Percentiles rank a stretch among this genome's conserved stretches.
phyloP scores from a whole-genome alignment of 2,113 vertebrate genomes.

The Stegastes partitus region DNA sequence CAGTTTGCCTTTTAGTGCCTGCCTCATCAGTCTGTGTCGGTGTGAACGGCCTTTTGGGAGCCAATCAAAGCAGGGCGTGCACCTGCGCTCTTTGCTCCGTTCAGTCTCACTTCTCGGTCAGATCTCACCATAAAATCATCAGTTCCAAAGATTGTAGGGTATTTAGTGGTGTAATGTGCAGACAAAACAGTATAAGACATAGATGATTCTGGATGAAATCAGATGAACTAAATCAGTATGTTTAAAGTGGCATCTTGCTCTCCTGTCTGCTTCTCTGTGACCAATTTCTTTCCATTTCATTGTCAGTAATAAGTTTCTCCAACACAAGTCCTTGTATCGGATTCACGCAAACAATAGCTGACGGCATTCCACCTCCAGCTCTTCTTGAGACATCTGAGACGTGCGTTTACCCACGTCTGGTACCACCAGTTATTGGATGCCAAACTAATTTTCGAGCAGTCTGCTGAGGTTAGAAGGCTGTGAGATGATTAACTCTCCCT shows the following conservation, averaged over 20 bases:
- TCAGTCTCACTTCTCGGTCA: conserved; percentile 12
- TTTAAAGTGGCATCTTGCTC: not conserved
- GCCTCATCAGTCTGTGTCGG: conserved; percentile 36
- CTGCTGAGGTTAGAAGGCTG: conserved; percentile 65
- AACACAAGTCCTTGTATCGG: conserved; percentile 17
- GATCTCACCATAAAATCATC: not conserved
- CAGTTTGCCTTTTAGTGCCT: conserved; percentile 25
- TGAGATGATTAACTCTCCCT: conserved; percentile 82
- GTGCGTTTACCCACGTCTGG: conserved; percentile 67
- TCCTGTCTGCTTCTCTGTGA: conserved; percentile 1
- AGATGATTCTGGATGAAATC: not conserved
- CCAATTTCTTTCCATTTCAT: not conserved
- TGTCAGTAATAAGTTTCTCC: not conserved
- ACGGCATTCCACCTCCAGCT: conserved; percentile 43
- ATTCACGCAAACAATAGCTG: conserved; percentile 41
- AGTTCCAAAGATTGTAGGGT: not conserved
- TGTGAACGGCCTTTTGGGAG: conserved; percentile 66
- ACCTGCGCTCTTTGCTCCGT: conserved; percentile 68
- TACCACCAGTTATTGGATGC: conserved; percentile 75
- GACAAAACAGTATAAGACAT: not conserved
- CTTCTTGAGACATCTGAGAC: conserved; percentile 44
- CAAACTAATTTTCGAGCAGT: conserved; percentile 67
- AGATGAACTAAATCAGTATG: not conserved
- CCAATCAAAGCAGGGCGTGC: conserved; percentile 74
- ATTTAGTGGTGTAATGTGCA: not conserved